These are phyloP conservation scores for Thripadectes ignobilis DNA, from an alignment of 2,797 vertebrate species.

Conservation along the genomic window DNA sequence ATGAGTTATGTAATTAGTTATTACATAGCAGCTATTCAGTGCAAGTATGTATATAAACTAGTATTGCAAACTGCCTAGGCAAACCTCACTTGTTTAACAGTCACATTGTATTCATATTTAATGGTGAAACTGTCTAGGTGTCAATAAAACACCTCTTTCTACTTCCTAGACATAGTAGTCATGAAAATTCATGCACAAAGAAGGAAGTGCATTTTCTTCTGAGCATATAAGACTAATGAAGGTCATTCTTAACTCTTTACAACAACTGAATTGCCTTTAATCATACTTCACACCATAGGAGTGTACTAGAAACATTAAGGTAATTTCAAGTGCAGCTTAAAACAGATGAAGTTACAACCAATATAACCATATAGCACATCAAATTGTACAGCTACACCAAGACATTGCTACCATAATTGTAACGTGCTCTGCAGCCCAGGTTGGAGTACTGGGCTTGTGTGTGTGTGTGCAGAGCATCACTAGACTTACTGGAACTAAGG, in stretches of 20 bases:
- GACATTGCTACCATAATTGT: not conserved
- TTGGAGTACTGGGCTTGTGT: not conserved
- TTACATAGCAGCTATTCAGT: not conserved
- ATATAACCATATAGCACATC: not conserved
- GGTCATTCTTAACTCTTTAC: not conserved
- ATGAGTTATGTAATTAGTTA: not conserved
- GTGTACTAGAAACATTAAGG: not conserved
- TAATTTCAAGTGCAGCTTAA: not conserved
- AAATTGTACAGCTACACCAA: not conserved
- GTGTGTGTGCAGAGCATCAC: not conserved
- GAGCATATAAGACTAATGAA: not conserved
- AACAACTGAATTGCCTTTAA: not conserved
- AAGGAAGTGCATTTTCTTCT: not conserved
- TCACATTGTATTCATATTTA: not conserved
- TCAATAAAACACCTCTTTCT: not conserved
- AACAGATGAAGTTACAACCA: not conserved
- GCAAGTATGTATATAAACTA: not conserved
- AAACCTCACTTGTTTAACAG: not conserved
- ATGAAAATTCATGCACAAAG: not conserved
- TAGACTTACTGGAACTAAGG: not conserved
- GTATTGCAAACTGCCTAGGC: not conserved
- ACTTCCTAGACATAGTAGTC: not conserved
- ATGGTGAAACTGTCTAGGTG: not conserved
- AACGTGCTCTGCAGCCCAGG: not conserved
- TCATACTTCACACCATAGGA: not conserved